Conservation (phyloP, 2,797 vertebrate species). For the Thunnus albacares region DNA sequence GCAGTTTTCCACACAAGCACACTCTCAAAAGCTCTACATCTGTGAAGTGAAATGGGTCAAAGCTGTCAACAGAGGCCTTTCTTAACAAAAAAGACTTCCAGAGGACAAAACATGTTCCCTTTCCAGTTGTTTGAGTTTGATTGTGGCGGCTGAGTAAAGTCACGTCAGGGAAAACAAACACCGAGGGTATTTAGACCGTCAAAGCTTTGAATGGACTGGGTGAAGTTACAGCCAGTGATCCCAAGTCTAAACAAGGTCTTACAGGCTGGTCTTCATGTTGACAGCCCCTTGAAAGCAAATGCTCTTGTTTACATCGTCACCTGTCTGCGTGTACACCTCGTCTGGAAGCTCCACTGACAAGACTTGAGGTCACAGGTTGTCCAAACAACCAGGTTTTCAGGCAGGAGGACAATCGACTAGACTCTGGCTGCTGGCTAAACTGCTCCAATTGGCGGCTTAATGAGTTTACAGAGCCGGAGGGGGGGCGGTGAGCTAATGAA, state of each 20-base stretch:
- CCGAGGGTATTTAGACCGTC: slow-evolving; percentile 17
- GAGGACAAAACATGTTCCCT: not conserved
- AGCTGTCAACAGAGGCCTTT: slow-evolving; percentile 28
- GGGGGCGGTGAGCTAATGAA: slow-evolving; percentile 56
- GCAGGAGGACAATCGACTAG: slow-evolving; percentile 45
- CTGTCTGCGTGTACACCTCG: slow-evolving; percentile 46
- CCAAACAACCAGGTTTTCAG: slow-evolving; percentile 72
- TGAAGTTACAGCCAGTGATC: slow-evolving; percentile 31
- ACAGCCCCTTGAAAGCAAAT: slow-evolving; percentile 63
- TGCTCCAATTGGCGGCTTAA: slow-evolving; percentile 65
- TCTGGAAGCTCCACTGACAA: slow-evolving; percentile 54
- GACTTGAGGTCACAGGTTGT: slow-evolving; percentile 73
- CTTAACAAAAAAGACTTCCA: slow-evolving; percentile 13
- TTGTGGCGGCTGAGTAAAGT: slow-evolving; percentile 27
- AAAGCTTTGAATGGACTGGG: slow-evolving; percentile 38
- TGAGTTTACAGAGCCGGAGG: slow-evolving; percentile 72
- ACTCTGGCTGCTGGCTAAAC: slow-evolving; percentile 62
- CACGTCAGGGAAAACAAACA: slow-evolving; percentile 48
- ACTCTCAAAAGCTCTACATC: slow-evolving; percentile 26
- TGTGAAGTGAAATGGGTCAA: slow-evolving; percentile 41
- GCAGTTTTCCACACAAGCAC: slow-evolving; percentile 39
- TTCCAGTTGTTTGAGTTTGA: slow-evolving; percentile 17
- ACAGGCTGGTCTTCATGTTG: slow-evolving; percentile 29
- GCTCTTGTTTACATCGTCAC: slow-evolving; percentile 54
- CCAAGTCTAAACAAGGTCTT: slow-evolving; percentile 47